A percentile compares a stretch with the other conserved stretches of the same genome.
Evolutionary conservation across 2,113 vertebrate species (phyloP).

Genomic region (Poeciliopsis retropinna): DNA sequence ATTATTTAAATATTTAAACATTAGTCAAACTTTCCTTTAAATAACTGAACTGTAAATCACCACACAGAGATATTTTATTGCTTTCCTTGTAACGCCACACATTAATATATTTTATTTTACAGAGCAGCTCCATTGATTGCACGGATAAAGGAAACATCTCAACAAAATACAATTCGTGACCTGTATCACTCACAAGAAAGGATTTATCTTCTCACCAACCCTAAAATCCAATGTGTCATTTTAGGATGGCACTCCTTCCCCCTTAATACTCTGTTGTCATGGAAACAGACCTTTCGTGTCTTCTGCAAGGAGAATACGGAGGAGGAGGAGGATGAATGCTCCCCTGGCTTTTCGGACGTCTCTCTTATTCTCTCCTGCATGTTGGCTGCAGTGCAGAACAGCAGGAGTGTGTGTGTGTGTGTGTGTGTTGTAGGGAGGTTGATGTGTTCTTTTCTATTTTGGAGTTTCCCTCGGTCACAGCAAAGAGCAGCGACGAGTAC

Average conservation of each 20-base stretch:
- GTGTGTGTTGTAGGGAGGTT: too few species aligned
- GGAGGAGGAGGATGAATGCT: slow-evolving; percentile 58
- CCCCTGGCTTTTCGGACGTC: slow-evolving; percentile 67
- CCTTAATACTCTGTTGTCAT: slow-evolving; percentile 76
- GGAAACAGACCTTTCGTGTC: slow-evolving; percentile 74
- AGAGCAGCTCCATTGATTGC: neutral
- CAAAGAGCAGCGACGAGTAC: slow-evolving; percentile 9
- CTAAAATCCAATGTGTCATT: slow-evolving; percentile 68
- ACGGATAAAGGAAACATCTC: neutral
- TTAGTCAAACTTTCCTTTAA: too few species aligned
- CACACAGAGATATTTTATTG: too few species aligned
- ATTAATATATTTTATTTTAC: neutral
- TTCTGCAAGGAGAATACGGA: slow-evolving; percentile 65
- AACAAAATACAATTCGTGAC: slow-evolving; percentile 46
- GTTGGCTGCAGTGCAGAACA: slow-evolving; percentile 47
- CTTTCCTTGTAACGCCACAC: too few species aligned
- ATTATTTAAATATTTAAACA: too few species aligned
- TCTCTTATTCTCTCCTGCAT: slow-evolving; percentile 50
- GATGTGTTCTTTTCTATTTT: slow-evolving; percentile 11
- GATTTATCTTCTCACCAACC: slow-evolving; percentile 61
- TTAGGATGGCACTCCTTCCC: slow-evolving; percentile 66
- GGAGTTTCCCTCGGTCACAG: slow-evolving; percentile 25
- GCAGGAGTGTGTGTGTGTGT: neutral
- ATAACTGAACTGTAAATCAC: too few species aligned
- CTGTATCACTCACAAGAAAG: slow-evolving; percentile 39